Conservation (phyloP, 2,797 vertebrate species). For the Malacoctenus gilli region DNA sequence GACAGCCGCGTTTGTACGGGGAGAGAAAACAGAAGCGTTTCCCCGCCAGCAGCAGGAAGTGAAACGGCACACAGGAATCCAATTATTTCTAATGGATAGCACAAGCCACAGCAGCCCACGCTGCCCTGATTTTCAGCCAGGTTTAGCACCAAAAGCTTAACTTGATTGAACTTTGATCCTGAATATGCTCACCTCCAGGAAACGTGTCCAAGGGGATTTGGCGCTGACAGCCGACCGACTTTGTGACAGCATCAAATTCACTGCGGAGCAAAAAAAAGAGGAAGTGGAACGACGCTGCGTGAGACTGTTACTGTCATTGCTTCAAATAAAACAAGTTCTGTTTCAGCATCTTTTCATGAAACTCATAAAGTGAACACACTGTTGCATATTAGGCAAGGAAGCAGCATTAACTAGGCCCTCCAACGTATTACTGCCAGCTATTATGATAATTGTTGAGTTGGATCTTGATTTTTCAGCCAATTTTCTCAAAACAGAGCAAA, state of each 20-base stretch:
- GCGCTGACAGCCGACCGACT: neutral
- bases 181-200: constrained; percentile 12
- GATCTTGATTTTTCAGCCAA: no score
- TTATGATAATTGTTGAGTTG: no score
- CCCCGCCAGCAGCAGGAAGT: neutral
- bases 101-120: neutral
- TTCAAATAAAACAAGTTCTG: no score
- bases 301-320: neutral
- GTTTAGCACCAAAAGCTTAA: constrained; percentile 12
- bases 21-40: neutral
- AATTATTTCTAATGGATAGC: constrained; percentile 3
- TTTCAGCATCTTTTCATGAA: no score
- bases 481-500: no score
- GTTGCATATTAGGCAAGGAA: no score
- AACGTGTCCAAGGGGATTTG: neutral
- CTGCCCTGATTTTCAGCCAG: constrained; percentile 11
- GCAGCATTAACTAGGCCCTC: no score
- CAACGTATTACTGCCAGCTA: no score
- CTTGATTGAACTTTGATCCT: constrained; percentile 7
- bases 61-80: neutral
- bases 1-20: neutral
- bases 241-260: neutral
- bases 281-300: no score
- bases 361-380: no score
- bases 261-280: neutral